Base-by-base conservation (phyloP, 2,888 invertebrate species). In the Pandemis corylana region DNA sequence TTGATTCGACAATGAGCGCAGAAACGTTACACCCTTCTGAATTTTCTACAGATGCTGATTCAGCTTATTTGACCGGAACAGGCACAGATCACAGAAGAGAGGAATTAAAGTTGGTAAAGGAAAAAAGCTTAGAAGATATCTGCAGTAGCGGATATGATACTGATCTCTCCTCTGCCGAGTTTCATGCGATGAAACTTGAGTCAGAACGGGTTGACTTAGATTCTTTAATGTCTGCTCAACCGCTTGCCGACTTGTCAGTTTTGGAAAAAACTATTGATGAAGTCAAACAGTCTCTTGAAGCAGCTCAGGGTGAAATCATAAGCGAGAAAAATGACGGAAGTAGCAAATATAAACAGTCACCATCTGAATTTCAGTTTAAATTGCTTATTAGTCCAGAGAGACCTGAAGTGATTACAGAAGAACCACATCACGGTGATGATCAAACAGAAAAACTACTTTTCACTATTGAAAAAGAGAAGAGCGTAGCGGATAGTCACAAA, bases 351-450 rank as follows among this genome's bases (percentile, higher is more conserved):
- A 96, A 97, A 81, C 96, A 96, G 79, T 96, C 96, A 0, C 96
- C 96, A 5, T 96, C 96, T 1, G 97, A 97, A 85, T 97, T 97
- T 82, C 96, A 96, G 83, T 96, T 97, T 72, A 96, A 96, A 87
- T 88, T 96, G 36, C 86, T 96, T 49, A 93, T 95, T 51, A 95
- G 95, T 78, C 95, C 95, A 2, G 95, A 95, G 46, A 88, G 89
- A 79, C 95, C 95, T 20, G 96, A 95, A 87, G 94, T 95, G 20
- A 95, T 96, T 63, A 95, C 94, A 59, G 95, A 96, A 85, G 95
- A 96, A 84, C 89, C 95, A 65, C 92, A 95, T 36, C 92, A 94
- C 78, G 85, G 89, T 4, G 91, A 93, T 69, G 93, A 95, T 61
- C 90, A 93, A 20, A 77, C 74, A 13, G 88, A 87, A 5, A 92